phyloP scores from a whole-genome alignment of 2,888 invertebrate genomes.

The Villa cingulata region DNA sequence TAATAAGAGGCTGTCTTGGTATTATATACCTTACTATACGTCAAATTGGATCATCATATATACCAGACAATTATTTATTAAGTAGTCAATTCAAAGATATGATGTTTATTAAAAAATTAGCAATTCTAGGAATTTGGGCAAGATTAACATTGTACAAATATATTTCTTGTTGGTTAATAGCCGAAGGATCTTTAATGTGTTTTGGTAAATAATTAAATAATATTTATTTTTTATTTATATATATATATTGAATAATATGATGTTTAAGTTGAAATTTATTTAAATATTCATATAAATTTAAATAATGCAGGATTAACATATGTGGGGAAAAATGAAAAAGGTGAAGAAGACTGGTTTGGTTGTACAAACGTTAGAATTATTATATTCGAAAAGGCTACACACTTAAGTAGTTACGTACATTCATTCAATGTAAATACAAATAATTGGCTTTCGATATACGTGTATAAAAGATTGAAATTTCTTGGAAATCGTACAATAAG shows the following conservation, averaged over 20 bases:
- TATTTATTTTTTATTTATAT: no score
- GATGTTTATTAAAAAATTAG: slow-evolving; percentile 44
- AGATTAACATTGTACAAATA: slow-evolving; percentile 80
- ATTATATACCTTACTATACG: slow-evolving; percentile 57
- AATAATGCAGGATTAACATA: slow-evolving; percentile 71
- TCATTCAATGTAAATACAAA: slow-evolving; percentile 96
- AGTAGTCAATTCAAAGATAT: slow-evolving; percentile 44
- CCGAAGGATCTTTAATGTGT: slow-evolving; percentile 60
- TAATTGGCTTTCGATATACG: slow-evolving; percentile 82
- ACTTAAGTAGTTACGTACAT: slow-evolving; percentile 74
- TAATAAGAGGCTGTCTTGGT: slow-evolving; percentile 52
- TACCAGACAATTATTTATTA: slow-evolving; percentile 62
- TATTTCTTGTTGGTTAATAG: slow-evolving; percentile 83
- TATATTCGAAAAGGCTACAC: slow-evolving; percentile 67
- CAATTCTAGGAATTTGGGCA: slow-evolving; percentile 70
- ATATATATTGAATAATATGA: no score
- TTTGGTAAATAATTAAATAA: no score
- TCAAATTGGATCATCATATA: slow-evolving; percentile 54
- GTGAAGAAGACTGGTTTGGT: slow-evolving; percentile 77
- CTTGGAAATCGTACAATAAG: slow-evolving; percentile 70
- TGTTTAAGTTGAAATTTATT: no score
- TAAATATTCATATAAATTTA: no score
- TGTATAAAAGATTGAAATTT: slow-evolving; percentile 88
- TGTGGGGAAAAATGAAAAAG: slow-evolving; percentile 44
- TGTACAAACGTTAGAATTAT: slow-evolving; percentile 77